Evolutionary conservation across 2,113 vertebrate species (phyloP).

Genomic region (Pseudorhombus dupliciocellatus): DNA sequence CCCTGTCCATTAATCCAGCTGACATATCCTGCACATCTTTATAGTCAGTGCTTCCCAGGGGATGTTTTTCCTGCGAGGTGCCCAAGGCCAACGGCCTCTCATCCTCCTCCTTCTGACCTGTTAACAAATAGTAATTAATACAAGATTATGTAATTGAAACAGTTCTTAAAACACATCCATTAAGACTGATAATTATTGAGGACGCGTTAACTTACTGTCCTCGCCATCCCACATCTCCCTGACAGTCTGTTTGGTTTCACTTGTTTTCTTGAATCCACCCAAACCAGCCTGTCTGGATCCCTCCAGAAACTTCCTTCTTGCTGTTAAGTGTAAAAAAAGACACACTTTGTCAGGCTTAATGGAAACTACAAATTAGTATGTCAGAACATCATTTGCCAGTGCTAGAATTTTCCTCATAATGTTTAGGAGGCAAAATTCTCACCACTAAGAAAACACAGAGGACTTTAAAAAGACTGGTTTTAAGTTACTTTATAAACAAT

Average conservation of each 20-base stretch:
- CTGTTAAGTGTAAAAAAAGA: slow-evolving; percentile 61
- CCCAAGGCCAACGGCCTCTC: slow-evolving; percentile 76
- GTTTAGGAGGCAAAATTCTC: background rate
- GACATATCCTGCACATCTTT: slow-evolving; percentile 63
- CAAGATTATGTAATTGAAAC: no score
- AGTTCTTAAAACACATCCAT: background rate
- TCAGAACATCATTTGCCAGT: background rate
- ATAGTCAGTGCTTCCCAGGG: slow-evolving; percentile 56
- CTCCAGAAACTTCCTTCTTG: slow-evolving; percentile 77
- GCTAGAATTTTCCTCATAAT: background rate
- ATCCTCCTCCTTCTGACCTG: slow-evolving; percentile 81
- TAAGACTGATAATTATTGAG: background rate
- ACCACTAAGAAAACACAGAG: background rate
- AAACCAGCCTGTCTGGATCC: slow-evolving; percentile 77
- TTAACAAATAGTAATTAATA: background rate
- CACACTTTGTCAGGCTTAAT: slow-evolving; percentile 15
- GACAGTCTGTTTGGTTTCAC: slow-evolving; percentile 71
- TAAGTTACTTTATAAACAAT: no score
- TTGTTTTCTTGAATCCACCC: slow-evolving; percentile 80
- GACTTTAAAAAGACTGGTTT: background rate
- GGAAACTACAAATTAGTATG: background rate
- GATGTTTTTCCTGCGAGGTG: slow-evolving; percentile 79
- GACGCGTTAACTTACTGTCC: slow-evolving; percentile 79
- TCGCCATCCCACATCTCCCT: slow-evolving; percentile 90
- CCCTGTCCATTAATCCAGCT: slow-evolving; percentile 55